Evolutionary conservation across 2,888 invertebrate species (phyloP), one percentile per base, ranked within the genome.

Genomic region (Sphaerophoria rueppellii): DNA sequence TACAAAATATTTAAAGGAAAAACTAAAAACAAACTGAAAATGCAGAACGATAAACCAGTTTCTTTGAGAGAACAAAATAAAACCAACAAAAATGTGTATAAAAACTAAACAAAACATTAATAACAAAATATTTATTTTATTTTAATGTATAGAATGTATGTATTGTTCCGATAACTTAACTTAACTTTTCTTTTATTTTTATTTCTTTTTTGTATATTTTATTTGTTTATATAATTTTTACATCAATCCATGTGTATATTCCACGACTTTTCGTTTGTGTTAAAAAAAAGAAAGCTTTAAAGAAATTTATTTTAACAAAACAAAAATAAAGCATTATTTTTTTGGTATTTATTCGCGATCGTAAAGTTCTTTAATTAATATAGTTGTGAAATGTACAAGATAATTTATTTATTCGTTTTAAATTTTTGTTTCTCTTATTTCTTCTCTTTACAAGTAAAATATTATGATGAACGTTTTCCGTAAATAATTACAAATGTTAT

Each of bases 101-200:
- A 65, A 65, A 61, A 63, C 74, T 43, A 43, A 76, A 76, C 67
- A 67, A 82, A 78, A 86, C 4, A 80, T 74, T 77, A 55, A 50
- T 50, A 86, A 87, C 48, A 83, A 81, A 83, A 81, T 88, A 87
- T 88, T 88, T 88, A 88, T 87, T 87, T 88, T 87, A 87, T 87
- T 87, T 87, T 87, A 86, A 87, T 87, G 87, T 87, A 87, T 87
- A 86, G 86, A 87, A 82, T 86, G 87, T 87, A 87, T 88, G 87
- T 85, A 65, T 78, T 87, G 86, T 87, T 87, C 86, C 87, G 87
- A 87, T 87, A 87, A 82, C 71, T 82, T 83, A 80, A 77, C 63
- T 87, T 87, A 87, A 82, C 71, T 82, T 83, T 82, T 80, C 63
- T 76, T 85, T 85, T 81, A 75, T 24, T 24, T 55, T 78, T 35